Conservation (phyloP, 2,113 vertebrate genomes). For the Paracanthobrama guichenoti region DNA sequence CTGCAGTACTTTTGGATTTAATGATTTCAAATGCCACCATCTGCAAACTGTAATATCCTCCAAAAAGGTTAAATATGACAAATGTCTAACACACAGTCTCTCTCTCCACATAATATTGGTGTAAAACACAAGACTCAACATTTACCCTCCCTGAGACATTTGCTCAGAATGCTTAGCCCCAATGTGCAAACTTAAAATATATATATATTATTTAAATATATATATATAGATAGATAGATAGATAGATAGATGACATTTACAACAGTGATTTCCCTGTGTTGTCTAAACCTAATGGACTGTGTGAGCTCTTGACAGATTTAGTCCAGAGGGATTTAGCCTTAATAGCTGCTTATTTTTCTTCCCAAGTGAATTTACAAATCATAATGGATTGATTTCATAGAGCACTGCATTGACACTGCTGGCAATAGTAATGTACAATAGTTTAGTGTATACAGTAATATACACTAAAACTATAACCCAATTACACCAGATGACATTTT, state of each 20-base stretch:
- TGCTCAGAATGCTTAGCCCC: neutral
- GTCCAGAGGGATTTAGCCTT: constrained; percentile 4
- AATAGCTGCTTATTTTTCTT: constrained; percentile 30
- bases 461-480: constrained; percentile 13
- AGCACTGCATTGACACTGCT: constrained; percentile 12
- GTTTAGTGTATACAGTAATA: constrained; percentile 31
- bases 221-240: no score
- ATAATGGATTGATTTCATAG: constrained; percentile 15
- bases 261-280: neutral
- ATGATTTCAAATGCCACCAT: constrained; percentile 44
- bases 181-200: neutral
- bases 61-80: constrained; percentile 37
- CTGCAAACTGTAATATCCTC: constrained; percentile 22
- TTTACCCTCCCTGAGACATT: neutral
- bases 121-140: constrained; percentile 27
- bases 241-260: neutral
- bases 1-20: neutral
- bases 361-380: constrained; percentile 1
- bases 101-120: constrained; percentile 6
- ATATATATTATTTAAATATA: no score
- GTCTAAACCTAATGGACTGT: constrained; percentile 13
- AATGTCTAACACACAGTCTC: neutral
- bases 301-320: neutral
- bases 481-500: constrained; percentile 3
- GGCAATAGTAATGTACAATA: no score